Evolutionary conservation across 2,113 vertebrate species (phyloP), one percentile per base, ranked within the genome.

Genomic region (Hyperoodon ampullatus): DNA sequence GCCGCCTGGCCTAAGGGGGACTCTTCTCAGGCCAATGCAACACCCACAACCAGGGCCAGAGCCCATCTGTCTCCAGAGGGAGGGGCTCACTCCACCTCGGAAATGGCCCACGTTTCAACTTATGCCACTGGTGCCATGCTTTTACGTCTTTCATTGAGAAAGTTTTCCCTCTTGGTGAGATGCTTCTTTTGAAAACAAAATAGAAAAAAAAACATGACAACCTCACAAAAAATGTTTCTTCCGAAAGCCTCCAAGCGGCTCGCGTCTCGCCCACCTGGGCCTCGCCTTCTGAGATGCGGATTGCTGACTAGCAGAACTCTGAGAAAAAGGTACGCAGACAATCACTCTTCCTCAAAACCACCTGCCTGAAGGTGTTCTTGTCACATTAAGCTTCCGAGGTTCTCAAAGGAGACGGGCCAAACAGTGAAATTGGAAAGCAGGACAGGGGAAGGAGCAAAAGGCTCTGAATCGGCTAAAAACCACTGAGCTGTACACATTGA

Each of bases 171-270:
- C 63, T 23, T 33, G 53, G 72, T 19, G 44, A 95, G 74, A 82
- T 53, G 80, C 68, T 95, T 82, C 66, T 65, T 81, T 65, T 75
- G n/a, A 53, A 92, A 94, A 86, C 35, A 89, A 86, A 81, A 65
- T 72, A 93, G 72, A 94, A 90, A 81, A 81, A 81, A 55, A 86
- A 94, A 47, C 7, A 44, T 53, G 80, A 77, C 84, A 87, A 21
- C n/a, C 66, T 86, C 63, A 39, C 55, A 77, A 75, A 70, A 39
- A 58, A 8, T 10, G 85, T 47, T 24, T 71, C 44, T 26, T 68
- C 55, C 18, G 2, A 44, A 42, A 44, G 87, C 65, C 77, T 93
- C 83, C 53, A 21, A 58, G 63, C 28, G 35, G 71, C 88, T 70
- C 3, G 21, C 2, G 0, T 71, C 66, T 77, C 6, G 5, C 72